These are phyloP conservation scores for Siderastrea radians DNA, from an alignment of 92 coral and sea anemone genomes.

Conservation along the genomic window DNA sequence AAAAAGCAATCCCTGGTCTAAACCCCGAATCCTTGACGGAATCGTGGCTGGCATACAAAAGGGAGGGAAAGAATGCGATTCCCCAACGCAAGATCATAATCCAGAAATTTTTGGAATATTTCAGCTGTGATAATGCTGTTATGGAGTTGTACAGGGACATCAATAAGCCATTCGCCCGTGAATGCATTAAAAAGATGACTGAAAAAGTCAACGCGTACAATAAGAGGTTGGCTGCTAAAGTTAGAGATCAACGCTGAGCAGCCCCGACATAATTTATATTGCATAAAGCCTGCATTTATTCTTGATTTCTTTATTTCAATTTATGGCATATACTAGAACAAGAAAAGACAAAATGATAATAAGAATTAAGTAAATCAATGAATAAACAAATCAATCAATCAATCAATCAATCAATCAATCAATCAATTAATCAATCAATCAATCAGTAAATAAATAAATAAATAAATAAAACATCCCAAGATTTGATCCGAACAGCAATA, in stretches of 20 bases:
- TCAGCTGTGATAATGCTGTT: constrained; percentile 9
- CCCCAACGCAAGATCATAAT: not conserved
- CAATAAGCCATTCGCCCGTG: not conserved
- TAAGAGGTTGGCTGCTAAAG: constrained; percentile 11
- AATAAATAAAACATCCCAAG: too few relatives aligned
- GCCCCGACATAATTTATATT: not conserved
- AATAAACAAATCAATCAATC: too few relatives aligned
- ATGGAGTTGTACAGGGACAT: not conserved
- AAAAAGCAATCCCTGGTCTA: not conserved
- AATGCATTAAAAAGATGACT: constrained; percentile 29
- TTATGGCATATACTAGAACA: too few relatives aligned
- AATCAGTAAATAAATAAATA: too few relatives aligned
- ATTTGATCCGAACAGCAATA: too few relatives aligned
- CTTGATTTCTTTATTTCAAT: too few relatives aligned
- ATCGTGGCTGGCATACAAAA: constrained; percentile 59
- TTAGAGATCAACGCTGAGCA: constrained; percentile 2
- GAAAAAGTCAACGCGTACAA: constrained; percentile 55
- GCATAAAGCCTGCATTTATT: too few relatives aligned
- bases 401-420: too few relatives aligned
- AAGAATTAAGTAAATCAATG: too few relatives aligned
- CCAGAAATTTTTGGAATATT: constrained; percentile 21
- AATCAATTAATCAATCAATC: too few relatives aligned
- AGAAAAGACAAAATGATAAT: too few relatives aligned
- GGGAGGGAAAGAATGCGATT: constrained; percentile 27
- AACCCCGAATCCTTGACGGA: constrained; percentile 33